Evolutionary conservation across 2,797 vertebrate species (phyloP).

Genomic region (Mormyrus proboscirostris): DNA sequence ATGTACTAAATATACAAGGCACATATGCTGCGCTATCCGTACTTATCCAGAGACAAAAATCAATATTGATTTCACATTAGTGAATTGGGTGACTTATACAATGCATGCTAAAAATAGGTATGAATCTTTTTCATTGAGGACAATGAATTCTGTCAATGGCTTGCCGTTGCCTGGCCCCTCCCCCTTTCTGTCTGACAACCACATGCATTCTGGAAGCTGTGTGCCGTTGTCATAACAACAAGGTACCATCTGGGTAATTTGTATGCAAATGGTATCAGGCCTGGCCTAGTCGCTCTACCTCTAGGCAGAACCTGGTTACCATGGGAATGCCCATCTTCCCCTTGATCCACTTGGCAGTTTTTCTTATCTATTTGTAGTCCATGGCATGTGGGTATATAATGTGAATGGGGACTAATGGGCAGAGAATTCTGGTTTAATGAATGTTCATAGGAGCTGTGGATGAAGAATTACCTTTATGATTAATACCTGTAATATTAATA

Average conservation of each 20-base stretch:
- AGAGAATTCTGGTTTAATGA: not conserved
- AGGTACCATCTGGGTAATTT: constrained; percentile 75
- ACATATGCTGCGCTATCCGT: not conserved
- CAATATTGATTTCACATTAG: constrained; percentile 19
- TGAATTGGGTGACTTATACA: not conserved
- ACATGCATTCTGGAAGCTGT: constrained; percentile 63
- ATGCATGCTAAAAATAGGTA: constrained; percentile 20
- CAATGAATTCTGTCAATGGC: constrained; percentile 45
- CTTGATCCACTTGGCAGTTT: constrained; percentile 34
- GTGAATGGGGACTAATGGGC: not conserved
- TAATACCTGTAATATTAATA: not conserved
- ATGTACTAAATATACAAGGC: constrained; percentile 14
- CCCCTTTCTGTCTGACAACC: constrained; percentile 53
- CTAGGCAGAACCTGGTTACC: constrained; percentile 57
- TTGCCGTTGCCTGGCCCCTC: constrained; percentile 39
- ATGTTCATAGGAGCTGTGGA: not conserved
- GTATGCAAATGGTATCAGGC: constrained; percentile 65
- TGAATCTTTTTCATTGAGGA: constrained; percentile 30
- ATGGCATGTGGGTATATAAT: not conserved
- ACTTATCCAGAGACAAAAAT: constrained; percentile 5
- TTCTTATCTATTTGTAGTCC: constrained; percentile 10
- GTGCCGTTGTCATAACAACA: constrained; percentile 70
- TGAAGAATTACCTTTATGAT: not conserved
- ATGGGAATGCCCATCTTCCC: constrained; percentile 54
- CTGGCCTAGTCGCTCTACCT: constrained; percentile 56